phyloP scores from a whole-genome alignment of 2,888 invertebrate species.

The Drosophila neonasuta region DNA sequence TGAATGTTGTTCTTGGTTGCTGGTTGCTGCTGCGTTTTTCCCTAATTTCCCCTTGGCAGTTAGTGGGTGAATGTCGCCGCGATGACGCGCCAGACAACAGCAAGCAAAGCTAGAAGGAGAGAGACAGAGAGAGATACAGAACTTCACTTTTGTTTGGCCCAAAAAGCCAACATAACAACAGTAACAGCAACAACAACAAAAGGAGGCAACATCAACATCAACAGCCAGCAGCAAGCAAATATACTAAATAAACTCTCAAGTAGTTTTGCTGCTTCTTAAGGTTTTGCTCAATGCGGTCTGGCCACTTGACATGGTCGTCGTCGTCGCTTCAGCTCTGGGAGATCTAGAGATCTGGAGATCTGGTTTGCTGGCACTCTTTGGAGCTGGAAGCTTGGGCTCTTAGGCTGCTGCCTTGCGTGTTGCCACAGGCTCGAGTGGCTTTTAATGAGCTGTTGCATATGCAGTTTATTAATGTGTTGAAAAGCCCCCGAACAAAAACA shows the following conservation, averaged over 20 bases:
- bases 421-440: conserved; percentile 68
- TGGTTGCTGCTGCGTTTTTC: conserved; percentile 48
- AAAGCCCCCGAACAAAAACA: conserved; percentile 48
- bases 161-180: conserved; percentile 50
- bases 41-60: conserved; percentile 67
- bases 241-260: conserved; percentile 50
- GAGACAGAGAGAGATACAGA: conserved; percentile 4
- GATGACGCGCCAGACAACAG: conserved; percentile 43
- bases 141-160: conserved; percentile 74
- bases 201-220: conserved; percentile 16
- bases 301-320: conserved; percentile 51
- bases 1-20: conserved; percentile 8
- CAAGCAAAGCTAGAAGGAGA: neutral
- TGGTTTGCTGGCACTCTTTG: conserved; percentile 24
- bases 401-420: conserved; percentile 45
- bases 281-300: conserved; percentile 42
- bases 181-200: conserved; percentile 20
- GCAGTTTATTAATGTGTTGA: conserved; percentile 76
- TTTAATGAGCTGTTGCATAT: conserved; percentile 77
- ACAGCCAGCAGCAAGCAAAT: conserved; percentile 27
- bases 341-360: conserved; percentile 30
- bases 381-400: conserved; percentile 13
- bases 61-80: conserved; percentile 75
- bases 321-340: conserved; percentile 8
- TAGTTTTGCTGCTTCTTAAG: conserved; percentile 45